Evolutionary conservation across 2,113 vertebrate genomes (phyloP).

Genomic region (Rhinolophus ferrumequinum): DNA sequence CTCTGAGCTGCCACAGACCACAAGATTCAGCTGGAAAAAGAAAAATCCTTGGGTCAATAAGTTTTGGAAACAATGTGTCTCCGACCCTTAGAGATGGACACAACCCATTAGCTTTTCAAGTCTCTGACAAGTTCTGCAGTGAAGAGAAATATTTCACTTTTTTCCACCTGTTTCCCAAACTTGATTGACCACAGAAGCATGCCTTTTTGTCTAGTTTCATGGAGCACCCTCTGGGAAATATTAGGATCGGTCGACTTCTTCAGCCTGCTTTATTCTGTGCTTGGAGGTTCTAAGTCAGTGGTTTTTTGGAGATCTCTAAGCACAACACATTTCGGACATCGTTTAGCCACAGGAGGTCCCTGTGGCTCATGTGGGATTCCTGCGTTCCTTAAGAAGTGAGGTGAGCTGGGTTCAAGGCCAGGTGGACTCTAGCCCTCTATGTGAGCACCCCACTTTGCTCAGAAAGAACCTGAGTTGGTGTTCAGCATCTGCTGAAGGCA

Average conservation of each 20-base stretch:
- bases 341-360: not conserved
- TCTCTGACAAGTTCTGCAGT: not conserved
- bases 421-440: fast-evolving
- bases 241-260: fast-evolving
- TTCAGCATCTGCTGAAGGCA: not conserved
- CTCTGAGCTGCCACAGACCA: fast-evolving
- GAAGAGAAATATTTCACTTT: not conserved
- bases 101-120: not conserved
- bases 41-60: not conserved
- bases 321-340: fast-evolving
- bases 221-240: not conserved
- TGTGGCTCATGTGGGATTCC: fast-evolving
- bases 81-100: not conserved
- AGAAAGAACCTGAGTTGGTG: not conserved
- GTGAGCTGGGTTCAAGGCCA: not conserved
- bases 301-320: not conserved
- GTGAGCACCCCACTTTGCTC: not conserved
- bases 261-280: not conserved
- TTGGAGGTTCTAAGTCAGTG: not conserved
- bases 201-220: not conserved
- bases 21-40: not conserved
- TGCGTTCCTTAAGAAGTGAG: not conserved
- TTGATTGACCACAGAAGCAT: not conserved
- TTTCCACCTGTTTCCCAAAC: not conserved
- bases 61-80: not conserved